Percentiles rank a stretch among this genome's conserved stretches.
phyloP scores from a whole-genome alignment of 2,888 invertebrate species.

The Carcina quercana region DNA sequence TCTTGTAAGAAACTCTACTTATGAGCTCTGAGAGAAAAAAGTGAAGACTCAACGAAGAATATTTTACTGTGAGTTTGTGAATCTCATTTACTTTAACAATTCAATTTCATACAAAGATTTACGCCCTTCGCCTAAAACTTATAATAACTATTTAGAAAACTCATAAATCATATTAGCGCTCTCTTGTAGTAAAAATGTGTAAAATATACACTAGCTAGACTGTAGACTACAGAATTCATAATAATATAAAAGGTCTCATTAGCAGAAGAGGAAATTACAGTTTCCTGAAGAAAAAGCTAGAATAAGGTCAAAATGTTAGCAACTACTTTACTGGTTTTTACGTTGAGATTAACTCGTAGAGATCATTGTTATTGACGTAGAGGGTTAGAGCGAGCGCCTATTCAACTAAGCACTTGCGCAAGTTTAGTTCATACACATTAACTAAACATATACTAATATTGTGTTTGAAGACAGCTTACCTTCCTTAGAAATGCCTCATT shows the following conservation, averaged over 20 bases:
- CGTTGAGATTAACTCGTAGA: slow-evolving; percentile 30
- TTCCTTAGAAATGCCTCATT: slow-evolving; percentile 91
- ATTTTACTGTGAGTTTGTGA: too few species aligned
- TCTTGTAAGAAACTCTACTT: slow-evolving; percentile 2
- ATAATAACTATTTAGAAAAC: background rate
- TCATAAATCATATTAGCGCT: slow-evolving; percentile 6
- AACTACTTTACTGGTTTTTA: slow-evolving; percentile 42
- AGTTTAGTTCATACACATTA: too few species aligned
- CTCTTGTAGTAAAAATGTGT: too few species aligned
- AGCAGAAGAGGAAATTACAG: slow-evolving; percentile 69
- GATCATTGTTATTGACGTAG: slow-evolving; percentile 23
- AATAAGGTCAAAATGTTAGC: slow-evolving; percentile 67
- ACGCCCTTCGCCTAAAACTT: too few species aligned
- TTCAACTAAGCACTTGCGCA: too few species aligned
- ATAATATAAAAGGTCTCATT: slow-evolving; percentile 65
- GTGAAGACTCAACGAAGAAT: too few species aligned
- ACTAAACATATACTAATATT: background rate
- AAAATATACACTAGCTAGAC: too few species aligned
- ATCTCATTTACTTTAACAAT: too few species aligned
- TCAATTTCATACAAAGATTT: too few species aligned
- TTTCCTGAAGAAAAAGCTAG: slow-evolving; percentile 56
- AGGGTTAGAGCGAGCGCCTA: background rate
- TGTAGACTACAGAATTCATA: too few species aligned
- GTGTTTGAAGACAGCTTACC: slow-evolving; percentile 66
- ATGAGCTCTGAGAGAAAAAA: background rate